Evolutionary conservation across 2,113 vertebrate genomes (phyloP).

Genomic region (Scytalopus superciliaris): DNA sequence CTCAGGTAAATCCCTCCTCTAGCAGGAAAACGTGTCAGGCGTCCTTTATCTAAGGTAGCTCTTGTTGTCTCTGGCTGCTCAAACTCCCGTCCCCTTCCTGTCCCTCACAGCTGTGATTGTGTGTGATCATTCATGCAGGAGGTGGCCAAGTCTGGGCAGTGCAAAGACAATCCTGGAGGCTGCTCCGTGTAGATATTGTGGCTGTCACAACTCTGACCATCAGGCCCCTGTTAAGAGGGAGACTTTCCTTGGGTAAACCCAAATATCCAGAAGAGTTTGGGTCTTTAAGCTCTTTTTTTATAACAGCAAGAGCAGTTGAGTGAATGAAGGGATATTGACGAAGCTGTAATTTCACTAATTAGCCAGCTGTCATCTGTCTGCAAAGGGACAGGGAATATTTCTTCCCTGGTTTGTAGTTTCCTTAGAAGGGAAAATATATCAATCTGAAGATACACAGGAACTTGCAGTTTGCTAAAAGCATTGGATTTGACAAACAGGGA

Average conservation of each 20-base stretch:
- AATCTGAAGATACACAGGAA: neutral
- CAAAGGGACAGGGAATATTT: constrained; percentile 29
- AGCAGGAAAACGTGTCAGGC: neutral
- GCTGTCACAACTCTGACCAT: neutral
- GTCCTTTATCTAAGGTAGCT: fast-evolving
- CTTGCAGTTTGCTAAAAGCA: fast-evolving
- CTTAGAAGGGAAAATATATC: neutral
- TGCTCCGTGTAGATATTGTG: fast-evolving
- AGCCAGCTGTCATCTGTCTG: constrained; percentile 6
- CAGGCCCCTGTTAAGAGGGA: neutral
- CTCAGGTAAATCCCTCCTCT: neutral
- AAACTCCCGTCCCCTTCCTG: neutral
- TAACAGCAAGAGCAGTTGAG: neutral
- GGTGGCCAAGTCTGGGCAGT: neutral
- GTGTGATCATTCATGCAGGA: neutral
- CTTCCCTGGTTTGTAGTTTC: neutral
- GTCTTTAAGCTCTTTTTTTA: neutral
- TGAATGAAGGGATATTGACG: constrained; percentile 16
- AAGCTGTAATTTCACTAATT: constrained; percentile 47
- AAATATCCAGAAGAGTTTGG: neutral
- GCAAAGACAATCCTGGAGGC: neutral
- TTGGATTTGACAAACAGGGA: neutral
- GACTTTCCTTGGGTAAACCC: neutral
- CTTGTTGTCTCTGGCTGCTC: neutral
- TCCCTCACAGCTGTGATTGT: neutral